Conservation (phyloP, 2,888 invertebrate genomes). For the Yponomeuta evonymella region DNA sequence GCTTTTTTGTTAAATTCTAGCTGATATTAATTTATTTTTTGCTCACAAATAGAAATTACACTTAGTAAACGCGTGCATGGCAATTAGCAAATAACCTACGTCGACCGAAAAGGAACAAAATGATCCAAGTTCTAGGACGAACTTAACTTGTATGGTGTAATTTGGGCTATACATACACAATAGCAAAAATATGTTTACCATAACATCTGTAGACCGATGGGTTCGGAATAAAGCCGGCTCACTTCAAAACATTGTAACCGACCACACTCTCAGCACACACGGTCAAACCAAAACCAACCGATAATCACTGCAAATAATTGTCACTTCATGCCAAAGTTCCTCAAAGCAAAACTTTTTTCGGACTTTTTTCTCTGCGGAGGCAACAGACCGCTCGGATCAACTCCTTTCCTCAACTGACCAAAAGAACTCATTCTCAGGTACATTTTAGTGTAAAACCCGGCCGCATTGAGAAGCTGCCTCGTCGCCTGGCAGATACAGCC, state of each 20-base stretch:
- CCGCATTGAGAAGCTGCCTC: conserved; percentile 29
- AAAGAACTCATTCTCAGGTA: conserved; percentile 51
- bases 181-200: neutral
- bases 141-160: too few relatives aligned
- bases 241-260: neutral
- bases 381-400: neutral
- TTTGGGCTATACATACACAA: neutral
- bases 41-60: too few relatives aligned
- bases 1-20: too few relatives aligned
- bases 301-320: neutral
- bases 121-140: neutral
- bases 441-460: conserved; percentile 56
- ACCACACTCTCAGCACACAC: neutral
- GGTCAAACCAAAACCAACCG: neutral
- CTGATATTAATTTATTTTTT: too few relatives aligned
- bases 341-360: neutral
- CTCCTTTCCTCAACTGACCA: neutral
- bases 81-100: too few relatives aligned
- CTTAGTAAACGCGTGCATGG: too few relatives aligned
- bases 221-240: neutral
- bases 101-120: neutral
- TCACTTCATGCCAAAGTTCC: neutral
- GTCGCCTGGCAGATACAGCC: neutral
- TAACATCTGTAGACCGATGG: neutral
- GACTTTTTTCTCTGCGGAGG: neutral